These are phyloP conservation scores for Chondrosia reniformis DNA, from an alignment of 37 sponge, comb jelly and placozoan genomes.

Conservation along the genomic window DNA sequence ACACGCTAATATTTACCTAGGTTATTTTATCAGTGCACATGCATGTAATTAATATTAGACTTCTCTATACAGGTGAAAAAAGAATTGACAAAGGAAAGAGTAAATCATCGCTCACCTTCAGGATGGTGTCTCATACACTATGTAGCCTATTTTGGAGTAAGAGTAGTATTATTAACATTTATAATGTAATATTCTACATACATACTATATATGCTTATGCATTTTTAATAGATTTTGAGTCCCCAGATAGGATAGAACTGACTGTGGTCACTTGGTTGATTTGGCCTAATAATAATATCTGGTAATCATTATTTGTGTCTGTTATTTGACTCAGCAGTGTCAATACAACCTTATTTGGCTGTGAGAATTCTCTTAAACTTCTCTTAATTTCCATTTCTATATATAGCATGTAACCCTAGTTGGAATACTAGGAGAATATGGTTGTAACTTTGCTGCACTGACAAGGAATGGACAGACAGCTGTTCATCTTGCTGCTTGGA, in stretches of 20 bases:
- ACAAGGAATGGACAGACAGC: slow-evolving; percentile 8
- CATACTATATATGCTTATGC: background rate
- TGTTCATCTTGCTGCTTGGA: slow-evolving; percentile 14
- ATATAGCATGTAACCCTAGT: slow-evolving; percentile 2
- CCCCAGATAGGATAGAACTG: no score
- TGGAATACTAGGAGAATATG: background rate
- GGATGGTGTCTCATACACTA: slow-evolving; percentile 20
- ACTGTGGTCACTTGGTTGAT: no score
- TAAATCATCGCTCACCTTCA: background rate
- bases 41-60: no score
- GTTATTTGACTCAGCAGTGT: no score
- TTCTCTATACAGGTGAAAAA: background rate
- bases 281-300: no score
- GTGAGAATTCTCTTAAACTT: no score
- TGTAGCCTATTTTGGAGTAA: slow-evolving; percentile 9
- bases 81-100: background rate
- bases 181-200: background rate
- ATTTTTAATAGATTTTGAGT: no score
- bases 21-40: no score
- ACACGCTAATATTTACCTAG: no score
- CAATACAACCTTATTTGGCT: no score
- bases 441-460: background rate
- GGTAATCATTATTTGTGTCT: no score
- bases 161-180: background rate
- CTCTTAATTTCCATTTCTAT: no score